These are phyloP conservation scores for Terebella lapidaria DNA, from an alignment of 2,888 invertebrate genomes.

Conservation along the genomic window DNA sequence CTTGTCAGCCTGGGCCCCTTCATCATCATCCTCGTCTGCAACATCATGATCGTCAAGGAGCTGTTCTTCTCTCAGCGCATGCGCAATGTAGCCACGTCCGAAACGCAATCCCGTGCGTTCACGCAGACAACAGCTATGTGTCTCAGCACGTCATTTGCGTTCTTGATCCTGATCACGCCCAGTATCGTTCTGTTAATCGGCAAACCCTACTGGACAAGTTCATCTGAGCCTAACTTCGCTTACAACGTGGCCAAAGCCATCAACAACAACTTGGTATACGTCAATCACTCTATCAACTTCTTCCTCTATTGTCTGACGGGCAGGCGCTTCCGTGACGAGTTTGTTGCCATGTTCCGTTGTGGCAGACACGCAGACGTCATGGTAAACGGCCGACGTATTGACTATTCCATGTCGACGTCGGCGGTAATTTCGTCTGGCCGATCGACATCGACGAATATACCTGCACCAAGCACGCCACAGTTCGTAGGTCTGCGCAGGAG, in stretches of 20 bases:
- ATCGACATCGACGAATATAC: too few relatives aligned
- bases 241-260: conserved; percentile 24
- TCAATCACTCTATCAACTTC: conserved; percentile 28
- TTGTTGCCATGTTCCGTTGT: conserved; percentile 12
- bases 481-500: too few relatives aligned
- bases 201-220: conserved; percentile 23
- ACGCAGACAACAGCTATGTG: conserved; percentile 28
- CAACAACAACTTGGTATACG: conserved; percentile 25
- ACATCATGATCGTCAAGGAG: conserved; percentile 22
- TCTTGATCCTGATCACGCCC: conserved; percentile 24
- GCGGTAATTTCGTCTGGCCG: too few relatives aligned
- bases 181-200: conserved; percentile 27
- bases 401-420: too few relatives aligned
- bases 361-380: neutral
- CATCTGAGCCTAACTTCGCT: conserved; percentile 7
- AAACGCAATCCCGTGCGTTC: conserved; percentile 10
- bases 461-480: too few relatives aligned
- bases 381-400: too few relatives aligned
- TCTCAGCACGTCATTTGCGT: conserved; percentile 24
- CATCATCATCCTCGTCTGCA: conserved; percentile 22
- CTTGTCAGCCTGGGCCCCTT: conserved; percentile 20
- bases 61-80: conserved; percentile 11
- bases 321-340: conserved; percentile 21
- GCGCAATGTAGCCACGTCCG: neutral
- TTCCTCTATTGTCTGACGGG: conserved; percentile 28